Conservation (phyloP, 2,113 vertebrate species). For the Erythrocercus mccallii region DNA sequence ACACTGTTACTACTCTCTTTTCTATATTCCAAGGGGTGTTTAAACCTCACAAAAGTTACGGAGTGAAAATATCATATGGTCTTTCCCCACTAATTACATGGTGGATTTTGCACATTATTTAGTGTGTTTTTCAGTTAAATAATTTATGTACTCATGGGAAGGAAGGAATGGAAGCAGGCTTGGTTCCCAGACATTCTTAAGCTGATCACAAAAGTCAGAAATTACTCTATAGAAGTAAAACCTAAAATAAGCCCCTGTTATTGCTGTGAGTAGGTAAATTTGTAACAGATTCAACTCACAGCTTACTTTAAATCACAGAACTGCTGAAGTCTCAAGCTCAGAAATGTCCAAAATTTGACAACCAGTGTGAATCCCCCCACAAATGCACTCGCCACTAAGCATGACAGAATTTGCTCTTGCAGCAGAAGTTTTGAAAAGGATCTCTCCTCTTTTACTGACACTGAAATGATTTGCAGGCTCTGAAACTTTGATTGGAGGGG, state of each 20-base stretch:
- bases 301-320: background rate
- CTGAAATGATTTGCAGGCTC: background rate
- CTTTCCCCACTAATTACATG: conserved; percentile 13
- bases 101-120: background rate
- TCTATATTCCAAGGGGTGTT: background rate
- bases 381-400: background rate
- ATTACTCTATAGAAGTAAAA: background rate
- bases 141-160: background rate
- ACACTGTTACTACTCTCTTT: background rate
- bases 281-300: background rate
- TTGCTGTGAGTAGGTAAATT: background rate
- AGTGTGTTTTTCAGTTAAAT: background rate
- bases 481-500: background rate
- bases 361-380: background rate
- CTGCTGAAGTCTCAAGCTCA: background rate
- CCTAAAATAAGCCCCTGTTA: background rate
- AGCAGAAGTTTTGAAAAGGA: background rate
- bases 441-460: background rate
- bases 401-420: background rate
- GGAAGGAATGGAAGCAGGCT: background rate
- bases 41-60: background rate
- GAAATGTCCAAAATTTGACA: background rate
- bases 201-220: conserved; percentile 12
- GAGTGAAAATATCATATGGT: conserved; percentile 51
- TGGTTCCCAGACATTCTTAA: background rate